phyloP scores from a whole-genome alignment of 2,888 invertebrate species.

The Cataglyphis rosenhaueri region DNA sequence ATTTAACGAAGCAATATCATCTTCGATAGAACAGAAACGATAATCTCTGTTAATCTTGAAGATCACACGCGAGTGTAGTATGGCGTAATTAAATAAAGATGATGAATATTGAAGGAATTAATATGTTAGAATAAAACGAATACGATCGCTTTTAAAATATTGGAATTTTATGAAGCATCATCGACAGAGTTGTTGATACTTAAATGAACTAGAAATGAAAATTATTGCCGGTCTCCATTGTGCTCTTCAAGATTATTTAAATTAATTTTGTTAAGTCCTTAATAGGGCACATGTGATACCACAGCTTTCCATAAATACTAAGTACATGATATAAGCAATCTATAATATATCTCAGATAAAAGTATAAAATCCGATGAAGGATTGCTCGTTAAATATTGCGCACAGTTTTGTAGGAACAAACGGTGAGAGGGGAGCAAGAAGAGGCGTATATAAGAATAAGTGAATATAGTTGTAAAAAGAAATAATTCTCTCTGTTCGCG shows the following conservation, averaged over 20 bases:
- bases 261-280: neutral
- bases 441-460: conserved; percentile 23
- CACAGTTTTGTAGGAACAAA: conserved; percentile 19
- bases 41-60: neutral
- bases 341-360: conserved; percentile 1
- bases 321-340: conserved; percentile 13
- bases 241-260: conserved; percentile 15
- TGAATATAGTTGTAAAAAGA: conserved; percentile 15
- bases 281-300: conserved; percentile 12
- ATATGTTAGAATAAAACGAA: neutral
- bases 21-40: conserved; percentile 1
- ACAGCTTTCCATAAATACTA: conserved; percentile 8
- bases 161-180: neutral
- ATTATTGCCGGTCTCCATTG: neutral
- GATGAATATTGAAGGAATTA: neutral
- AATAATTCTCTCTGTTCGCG: conserved; percentile 8
- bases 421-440: neutral
- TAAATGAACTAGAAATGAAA: neutral
- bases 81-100: neutral
- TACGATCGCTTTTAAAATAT: neutral
- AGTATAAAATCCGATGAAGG: neutral
- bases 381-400: conserved; percentile 34
- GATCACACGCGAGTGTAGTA: neutral
- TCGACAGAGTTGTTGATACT: neutral
- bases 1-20: conserved; percentile 7